Evolutionary conservation across 2,888 invertebrate species (phyloP), one percentile per base, ranked within the genome.

Genomic region (Tetragnatha montana): DNA sequence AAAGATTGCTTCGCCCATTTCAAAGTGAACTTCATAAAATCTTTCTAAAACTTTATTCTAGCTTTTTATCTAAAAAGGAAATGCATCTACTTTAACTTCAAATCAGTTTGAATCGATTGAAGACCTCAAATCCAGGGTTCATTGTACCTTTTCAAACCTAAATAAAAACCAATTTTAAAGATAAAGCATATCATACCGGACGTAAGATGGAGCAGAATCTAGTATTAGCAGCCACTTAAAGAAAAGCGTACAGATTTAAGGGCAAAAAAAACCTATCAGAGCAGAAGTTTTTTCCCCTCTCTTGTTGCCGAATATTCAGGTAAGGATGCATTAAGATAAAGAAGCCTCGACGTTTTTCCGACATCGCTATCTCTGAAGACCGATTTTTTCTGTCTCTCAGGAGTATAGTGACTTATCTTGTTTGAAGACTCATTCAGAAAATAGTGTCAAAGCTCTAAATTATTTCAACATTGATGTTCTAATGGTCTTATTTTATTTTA

Each of bases 281-380:
- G 47, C 19, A 50, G 76, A 69, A 76, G n/a, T 84, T 84, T 83
- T 76, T 83, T 79, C 50, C 19, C n/a, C n/a, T n/a, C 76, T 35
- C 47, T n/a, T 85, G 85, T 85, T 85, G 78, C 69, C 85, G 79
- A 85, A 85, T 85, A 79, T 78, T 79, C 51, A 19, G 22, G 60
- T 8, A 50, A 49, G 70, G 79, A 50, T 85, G 73, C 85, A 79
- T 85, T 85, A 69, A 51, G 79, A 79, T 71, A 85, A 85, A 73
- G 74, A 22, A 22, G 70, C 50, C 49, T 84, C 17, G 84, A 19
- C 60, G 8, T 22, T 73, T 22, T 22, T 73, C 22, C 73, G 73
- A 73, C 73, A 73, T 21, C 73, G 14, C 35, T 21, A 73, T 73
- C 35, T 35, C 21, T 60, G 8, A 17, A 60, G 17, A 60, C 60